Conservation (phyloP, 2,113 vertebrate species). For the Dendropsophus ebraccatus region DNA sequence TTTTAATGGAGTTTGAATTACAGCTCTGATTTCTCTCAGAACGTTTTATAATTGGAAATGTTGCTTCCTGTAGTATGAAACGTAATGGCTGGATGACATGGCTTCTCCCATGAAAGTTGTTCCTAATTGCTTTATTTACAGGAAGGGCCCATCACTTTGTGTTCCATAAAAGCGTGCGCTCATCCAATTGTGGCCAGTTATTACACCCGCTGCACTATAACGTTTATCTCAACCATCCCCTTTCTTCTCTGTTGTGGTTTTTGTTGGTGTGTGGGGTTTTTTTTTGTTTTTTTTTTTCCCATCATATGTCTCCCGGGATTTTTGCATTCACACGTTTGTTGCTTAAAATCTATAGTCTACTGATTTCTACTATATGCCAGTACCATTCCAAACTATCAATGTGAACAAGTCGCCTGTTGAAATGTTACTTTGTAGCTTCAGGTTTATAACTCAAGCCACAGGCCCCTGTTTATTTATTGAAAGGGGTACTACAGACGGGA, state of each 20-base stretch:
- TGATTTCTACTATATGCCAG: too few species aligned
- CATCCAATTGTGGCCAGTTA: neutral
- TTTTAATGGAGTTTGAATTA: neutral
- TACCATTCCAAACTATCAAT: too few species aligned
- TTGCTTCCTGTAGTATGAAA: neutral
- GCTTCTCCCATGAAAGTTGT: neutral
- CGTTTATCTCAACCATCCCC: too few species aligned
- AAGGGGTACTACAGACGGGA: too few species aligned
- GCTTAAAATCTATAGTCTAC: too few species aligned
- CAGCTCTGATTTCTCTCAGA: neutral
- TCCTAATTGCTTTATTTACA: conserved; percentile 9
- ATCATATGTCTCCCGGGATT: neutral
- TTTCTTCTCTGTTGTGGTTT: too few species aligned
- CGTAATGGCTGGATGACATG: neutral
- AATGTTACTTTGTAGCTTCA: too few species aligned
- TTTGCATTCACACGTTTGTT: neutral
- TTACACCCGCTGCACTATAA: too few species aligned
- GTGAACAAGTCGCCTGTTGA: too few species aligned
- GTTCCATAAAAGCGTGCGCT: neutral
- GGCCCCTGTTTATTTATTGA: too few species aligned
- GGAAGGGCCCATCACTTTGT: neutral
- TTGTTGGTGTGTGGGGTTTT: too few species aligned
- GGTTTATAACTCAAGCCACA: too few species aligned
- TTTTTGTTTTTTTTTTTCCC: neutral
- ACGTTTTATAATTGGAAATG: neutral